phyloP scores from a whole-genome alignment of 2,113 vertebrate genomes.

The Brachyistius frenatus region DNA sequence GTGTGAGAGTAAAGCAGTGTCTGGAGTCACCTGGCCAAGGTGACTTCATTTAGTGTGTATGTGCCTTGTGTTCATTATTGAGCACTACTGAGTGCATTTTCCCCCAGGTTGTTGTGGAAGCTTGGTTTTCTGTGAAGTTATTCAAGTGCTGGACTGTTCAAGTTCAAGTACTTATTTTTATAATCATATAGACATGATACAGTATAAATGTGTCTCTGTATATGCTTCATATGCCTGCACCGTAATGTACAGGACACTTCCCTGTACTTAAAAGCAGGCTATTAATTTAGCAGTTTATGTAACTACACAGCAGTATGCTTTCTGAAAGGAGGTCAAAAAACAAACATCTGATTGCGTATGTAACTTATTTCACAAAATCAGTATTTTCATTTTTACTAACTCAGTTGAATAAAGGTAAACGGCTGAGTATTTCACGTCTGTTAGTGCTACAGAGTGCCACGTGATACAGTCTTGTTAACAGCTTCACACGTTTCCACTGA shows the following conservation, averaged over 20 bases:
- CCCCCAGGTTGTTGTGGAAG: constrained; percentile 18
- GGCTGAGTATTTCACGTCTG: neutral
- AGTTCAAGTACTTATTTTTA: neutral
- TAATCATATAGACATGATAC: neutral
- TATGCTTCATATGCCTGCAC: neutral
- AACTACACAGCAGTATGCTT: neutral
- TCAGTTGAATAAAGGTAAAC: neutral
- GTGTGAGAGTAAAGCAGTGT: neutral
- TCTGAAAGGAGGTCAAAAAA: neutral
- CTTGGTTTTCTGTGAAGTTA: constrained; percentile 5
- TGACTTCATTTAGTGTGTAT: constrained; percentile 1
- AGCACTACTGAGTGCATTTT: constrained; percentile 7
- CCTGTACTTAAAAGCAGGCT: neutral
- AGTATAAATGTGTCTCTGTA: neutral
- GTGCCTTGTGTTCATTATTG: constrained; percentile 4
- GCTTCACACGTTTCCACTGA: neutral
- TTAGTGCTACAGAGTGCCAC: too few species aligned
- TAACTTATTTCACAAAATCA: neutral
- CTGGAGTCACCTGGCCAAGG: constrained; percentile 14
- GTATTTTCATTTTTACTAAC: too few species aligned
- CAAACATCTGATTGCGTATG: neutral
- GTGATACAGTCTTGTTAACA: neutral
- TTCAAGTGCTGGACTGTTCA: constrained; percentile 1
- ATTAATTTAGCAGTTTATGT: neutral
- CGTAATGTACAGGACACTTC: neutral